A percentile compares a stretch with the other conserved stretches of the same genome.
Evolutionary conservation across 64 coral and sea anemone species (phyloP).

Genomic region (Astreopora myriophthalma): DNA sequence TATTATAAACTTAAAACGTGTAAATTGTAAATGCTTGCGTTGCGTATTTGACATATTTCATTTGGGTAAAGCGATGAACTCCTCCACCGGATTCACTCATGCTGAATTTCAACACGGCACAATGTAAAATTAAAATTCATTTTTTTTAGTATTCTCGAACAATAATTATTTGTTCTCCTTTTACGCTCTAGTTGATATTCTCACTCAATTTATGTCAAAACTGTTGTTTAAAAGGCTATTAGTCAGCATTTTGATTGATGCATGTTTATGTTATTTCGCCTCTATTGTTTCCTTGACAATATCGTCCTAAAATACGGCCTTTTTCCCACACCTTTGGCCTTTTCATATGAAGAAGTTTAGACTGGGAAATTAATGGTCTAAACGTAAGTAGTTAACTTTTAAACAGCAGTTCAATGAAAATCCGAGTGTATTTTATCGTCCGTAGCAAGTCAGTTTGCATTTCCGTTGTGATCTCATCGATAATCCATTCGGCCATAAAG

Average conservation of each 20-base stretch:
- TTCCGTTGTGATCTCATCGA: not conserved
- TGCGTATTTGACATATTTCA: no score
- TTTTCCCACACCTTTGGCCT: not conserved
- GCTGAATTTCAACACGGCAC: no score
- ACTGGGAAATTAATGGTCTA: not conserved
- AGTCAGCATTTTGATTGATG: not conserved
- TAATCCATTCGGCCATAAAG: not conserved
- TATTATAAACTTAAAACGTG: no score
- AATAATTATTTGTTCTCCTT: not conserved
- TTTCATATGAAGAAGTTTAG: not conserved
- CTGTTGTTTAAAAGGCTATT: not conserved
- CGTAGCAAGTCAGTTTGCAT: not conserved
- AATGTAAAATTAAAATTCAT: not conserved
- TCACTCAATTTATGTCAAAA: not conserved
- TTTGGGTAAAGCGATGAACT: no score
- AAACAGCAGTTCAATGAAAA: not conserved
- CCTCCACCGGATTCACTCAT: no score
- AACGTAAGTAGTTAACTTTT: constrained; percentile 20
- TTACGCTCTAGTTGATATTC: not conserved
- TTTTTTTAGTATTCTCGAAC: no score
- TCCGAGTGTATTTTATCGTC: not conserved
- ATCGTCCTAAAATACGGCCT: no score
- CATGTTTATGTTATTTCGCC: not conserved
- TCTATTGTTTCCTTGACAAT: no score
- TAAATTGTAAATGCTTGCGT: no score